Percentiles rank a stretch among this genome's conserved stretches.
Conservation (phyloP, 2,888 invertebrate genomes). For the Synergus itoensis region DNA sequence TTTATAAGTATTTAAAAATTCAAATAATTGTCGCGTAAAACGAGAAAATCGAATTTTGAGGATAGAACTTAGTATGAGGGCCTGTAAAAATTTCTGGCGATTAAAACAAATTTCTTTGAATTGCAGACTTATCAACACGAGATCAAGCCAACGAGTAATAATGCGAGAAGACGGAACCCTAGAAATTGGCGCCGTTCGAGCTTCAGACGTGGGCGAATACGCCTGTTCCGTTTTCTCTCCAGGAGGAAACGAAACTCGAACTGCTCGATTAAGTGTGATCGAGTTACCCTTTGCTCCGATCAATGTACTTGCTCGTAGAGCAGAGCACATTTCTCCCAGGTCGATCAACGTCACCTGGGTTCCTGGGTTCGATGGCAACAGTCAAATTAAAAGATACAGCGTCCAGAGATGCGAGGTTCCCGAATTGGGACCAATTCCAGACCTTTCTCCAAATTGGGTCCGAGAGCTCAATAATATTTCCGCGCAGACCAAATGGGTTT, state of each 20-base stretch:
- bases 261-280: conserved; percentile 91
- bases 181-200: conserved; percentile 92
- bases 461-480: conserved; percentile 93
- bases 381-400: conserved; percentile 94
- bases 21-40: background rate
- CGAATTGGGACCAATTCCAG: conserved; percentile 91
- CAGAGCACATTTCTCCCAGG: conserved; percentile 84
- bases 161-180: conserved; percentile 91
- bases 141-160: conserved; percentile 85
- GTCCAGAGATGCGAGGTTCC: conserved; percentile 94
- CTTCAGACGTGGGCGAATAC: conserved; percentile 96
- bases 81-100: too few relatives aligned
- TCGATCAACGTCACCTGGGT: conserved; percentile 97
- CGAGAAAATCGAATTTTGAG: conserved; percentile 18
- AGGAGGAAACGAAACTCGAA: conserved; percentile 95
- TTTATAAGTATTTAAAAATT: too few relatives aligned
- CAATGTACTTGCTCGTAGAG: conserved; percentile 87
- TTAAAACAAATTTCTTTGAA: conserved; percentile 12
- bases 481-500: conserved; percentile 87
- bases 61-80: too few relatives aligned
- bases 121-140: conserved; percentile 81
- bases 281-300: conserved; percentile 97
- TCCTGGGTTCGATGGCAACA: conserved; percentile 98
- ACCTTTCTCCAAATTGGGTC: conserved; percentile 92
- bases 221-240: conserved; percentile 93